Conservation (phyloP, 2,113 vertebrate genomes). For the Speoplatyrhinus poulsoni region DNA sequence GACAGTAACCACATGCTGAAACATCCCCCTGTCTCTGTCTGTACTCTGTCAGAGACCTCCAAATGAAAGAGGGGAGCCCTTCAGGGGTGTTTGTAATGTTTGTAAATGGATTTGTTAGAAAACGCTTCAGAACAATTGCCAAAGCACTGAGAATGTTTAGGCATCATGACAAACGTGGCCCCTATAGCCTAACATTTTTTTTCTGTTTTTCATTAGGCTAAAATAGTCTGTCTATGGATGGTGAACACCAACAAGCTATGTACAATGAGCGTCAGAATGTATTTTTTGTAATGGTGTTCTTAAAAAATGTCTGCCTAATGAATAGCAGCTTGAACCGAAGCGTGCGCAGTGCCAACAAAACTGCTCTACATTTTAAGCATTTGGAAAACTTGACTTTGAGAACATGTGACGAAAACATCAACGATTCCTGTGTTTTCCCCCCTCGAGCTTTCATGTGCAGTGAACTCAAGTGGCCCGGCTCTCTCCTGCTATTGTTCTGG, state of each 20-base stretch:
- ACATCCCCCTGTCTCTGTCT: slow-evolving; percentile 13
- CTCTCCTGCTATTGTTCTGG: slow-evolving; percentile 58
- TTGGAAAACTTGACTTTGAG: slow-evolving; percentile 39
- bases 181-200: neutral
- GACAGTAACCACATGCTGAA: slow-evolving; percentile 33
- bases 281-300: neutral
- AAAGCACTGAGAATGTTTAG: slow-evolving; percentile 45
- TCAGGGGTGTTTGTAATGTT: slow-evolving; percentile 29
- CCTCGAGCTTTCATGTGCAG: slow-evolving; percentile 47
- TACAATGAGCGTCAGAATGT: too few relatives aligned
- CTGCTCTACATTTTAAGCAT: slow-evolving; percentile 16
- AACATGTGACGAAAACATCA: slow-evolving; percentile 48
- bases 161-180: slow-evolving; percentile 36
- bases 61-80: slow-evolving; percentile 30
- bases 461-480: slow-evolving; percentile 48
- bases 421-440: slow-evolving; percentile 46
- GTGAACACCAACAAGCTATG: too few relatives aligned
- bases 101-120: slow-evolving; percentile 15
- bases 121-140: slow-evolving; percentile 52
- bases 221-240: neutral
- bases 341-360: slow-evolving; percentile 39
- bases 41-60: slow-evolving; percentile 6
- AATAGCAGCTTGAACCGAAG: slow-evolving; percentile 17
- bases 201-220: neutral
- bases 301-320: slow-evolving; percentile 25